Conservation (phyloP, 53 echinoderm and acorn worm species). For the Astropecten irregularis region DNA sequence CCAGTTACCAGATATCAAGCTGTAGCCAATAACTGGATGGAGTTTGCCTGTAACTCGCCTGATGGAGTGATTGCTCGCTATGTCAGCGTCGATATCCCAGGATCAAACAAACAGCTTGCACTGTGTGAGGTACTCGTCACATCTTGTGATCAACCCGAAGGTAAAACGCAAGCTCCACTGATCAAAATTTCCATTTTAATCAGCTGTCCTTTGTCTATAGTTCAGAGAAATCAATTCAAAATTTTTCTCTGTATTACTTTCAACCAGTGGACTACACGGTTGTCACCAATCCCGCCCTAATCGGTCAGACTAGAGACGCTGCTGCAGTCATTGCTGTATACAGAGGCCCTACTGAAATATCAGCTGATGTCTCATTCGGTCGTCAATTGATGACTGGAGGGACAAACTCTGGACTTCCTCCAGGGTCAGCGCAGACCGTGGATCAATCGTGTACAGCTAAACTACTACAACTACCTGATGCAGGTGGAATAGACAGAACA, state of each 20-base stretch:
- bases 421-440: not conserved
- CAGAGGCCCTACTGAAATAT: slow-evolving; percentile 8
- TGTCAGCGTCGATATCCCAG: not conserved
- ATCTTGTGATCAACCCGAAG: slow-evolving; percentile 11
- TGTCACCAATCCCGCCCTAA: not conserved
- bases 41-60: slow-evolving; percentile 3
- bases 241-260: not conserved
- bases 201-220: too few species aligned
- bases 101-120: not conserved
- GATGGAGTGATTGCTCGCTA: slow-evolving; percentile 8
- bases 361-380: slow-evolving; percentile 23
- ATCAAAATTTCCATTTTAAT: too few species aligned
- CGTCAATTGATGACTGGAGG: slow-evolving; percentile 19
- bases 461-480: not conserved
- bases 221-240: not conserved
- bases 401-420: not conserved
- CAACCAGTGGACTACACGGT: not conserved
- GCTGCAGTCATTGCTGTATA: not conserved
- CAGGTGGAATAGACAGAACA: not conserved
- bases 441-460: not conserved
- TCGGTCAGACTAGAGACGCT: not conserved
- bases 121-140: slow-evolving; percentile 1
- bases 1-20: not conserved
- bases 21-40: slow-evolving; percentile 6
- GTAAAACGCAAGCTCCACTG: too few species aligned